These are phyloP conservation scores for Lerista edwardsae DNA, from an alignment of 2,797 vertebrate species.

Conservation along the genomic window DNA sequence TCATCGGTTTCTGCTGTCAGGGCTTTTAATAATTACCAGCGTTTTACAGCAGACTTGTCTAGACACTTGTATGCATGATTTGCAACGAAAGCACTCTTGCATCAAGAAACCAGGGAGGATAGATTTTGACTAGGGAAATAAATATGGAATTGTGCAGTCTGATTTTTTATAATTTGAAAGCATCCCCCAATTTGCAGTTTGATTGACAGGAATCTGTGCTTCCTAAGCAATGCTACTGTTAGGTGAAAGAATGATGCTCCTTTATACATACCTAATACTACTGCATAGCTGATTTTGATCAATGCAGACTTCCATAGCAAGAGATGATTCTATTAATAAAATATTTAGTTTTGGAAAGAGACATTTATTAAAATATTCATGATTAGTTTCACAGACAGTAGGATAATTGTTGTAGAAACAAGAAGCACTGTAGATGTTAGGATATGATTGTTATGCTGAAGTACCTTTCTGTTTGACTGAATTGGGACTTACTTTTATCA, in stretches of 20 bases:
- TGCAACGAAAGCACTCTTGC: background rate
- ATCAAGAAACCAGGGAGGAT: background rate
- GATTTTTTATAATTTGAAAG: background rate
- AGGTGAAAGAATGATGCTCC: background rate
- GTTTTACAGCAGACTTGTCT: constrained; percentile 41
- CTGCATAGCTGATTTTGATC: background rate
- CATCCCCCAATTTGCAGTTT: background rate
- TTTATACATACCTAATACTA: background rate
- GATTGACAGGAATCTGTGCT: constrained; percentile 21
- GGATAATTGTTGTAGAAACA: accelerated
- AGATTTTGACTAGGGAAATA: constrained; percentile 15
- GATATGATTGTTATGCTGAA: background rate
- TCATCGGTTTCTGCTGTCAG: constrained; percentile 27
- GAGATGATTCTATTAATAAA: background rate
- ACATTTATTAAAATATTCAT: background rate
- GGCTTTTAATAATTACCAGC: constrained; percentile 36
- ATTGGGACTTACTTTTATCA: constrained; percentile 52
- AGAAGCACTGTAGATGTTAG: background rate
- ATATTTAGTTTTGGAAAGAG: constrained; percentile 1
- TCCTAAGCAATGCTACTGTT: accelerated
- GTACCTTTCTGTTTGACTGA: background rate
- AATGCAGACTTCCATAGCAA: background rate
- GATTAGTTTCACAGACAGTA: background rate
- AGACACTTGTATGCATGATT: constrained; percentile 1
- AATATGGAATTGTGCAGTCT: constrained; percentile 4